These are phyloP conservation scores for Raphicerus campestris DNA, from an alignment of 2,113 vertebrate species.

Conservation along the genomic window DNA sequence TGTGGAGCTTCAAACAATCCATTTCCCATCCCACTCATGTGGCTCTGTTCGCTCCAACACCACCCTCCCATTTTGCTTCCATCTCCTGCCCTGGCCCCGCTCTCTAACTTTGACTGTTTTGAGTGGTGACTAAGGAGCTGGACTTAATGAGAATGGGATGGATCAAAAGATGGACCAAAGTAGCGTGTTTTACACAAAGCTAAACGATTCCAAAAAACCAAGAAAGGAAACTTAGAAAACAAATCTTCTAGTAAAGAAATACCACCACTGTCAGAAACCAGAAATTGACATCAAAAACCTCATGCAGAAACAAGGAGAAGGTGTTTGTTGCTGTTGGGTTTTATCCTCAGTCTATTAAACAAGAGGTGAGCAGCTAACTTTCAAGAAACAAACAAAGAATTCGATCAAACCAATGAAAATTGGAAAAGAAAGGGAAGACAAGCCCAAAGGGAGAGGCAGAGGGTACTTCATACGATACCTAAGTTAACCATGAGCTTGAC, in stretches of 20 bases:
- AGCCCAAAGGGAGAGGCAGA: slow-evolving; percentile 77
- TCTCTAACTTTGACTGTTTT: slow-evolving; percentile 85
- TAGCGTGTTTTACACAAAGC: slow-evolving; percentile 87
- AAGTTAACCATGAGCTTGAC: slow-evolving; percentile 98
- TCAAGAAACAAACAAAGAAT: slow-evolving; percentile 76
- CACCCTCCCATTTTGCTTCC: background rate
- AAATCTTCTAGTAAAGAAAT: slow-evolving; percentile 74
- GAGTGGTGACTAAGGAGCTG: slow-evolving; percentile 74
- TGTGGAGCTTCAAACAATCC: background rate
- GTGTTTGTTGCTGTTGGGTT: slow-evolving; percentile 72
- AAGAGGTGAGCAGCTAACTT: slow-evolving; percentile 75
- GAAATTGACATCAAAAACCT: slow-evolving; percentile 84
- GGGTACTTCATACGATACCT: slow-evolving; percentile 90
- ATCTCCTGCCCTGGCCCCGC: background rate
- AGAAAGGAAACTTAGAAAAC: slow-evolving; percentile 87
- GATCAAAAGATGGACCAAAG: slow-evolving; percentile 90
- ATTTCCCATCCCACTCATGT: background rate
- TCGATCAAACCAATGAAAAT: slow-evolving; percentile 77
- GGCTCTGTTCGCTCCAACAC: background rate
- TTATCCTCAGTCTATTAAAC: slow-evolving; percentile 67
- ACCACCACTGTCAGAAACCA: slow-evolving; percentile 79
- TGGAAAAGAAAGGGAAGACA: slow-evolving; percentile 77
- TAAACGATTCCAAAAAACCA: slow-evolving; percentile 82
- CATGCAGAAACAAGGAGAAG: slow-evolving; percentile 87
- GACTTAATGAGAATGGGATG: slow-evolving; percentile 80